Evolutionary conservation across 1,140 invertebrate genomes (phyloP).

Genomic region (Homarus americanus): DNA sequence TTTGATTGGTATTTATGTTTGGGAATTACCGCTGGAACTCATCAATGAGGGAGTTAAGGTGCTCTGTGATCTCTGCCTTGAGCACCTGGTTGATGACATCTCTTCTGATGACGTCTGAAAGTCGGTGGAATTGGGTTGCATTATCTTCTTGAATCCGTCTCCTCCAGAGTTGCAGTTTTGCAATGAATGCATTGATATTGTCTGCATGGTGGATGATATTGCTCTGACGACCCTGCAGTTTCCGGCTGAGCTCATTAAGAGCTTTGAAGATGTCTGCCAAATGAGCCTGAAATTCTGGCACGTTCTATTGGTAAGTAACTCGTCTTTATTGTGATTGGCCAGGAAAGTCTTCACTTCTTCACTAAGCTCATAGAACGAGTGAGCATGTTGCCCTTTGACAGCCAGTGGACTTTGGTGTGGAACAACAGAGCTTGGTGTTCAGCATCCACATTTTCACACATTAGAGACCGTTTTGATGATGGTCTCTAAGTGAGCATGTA

Average conservation of each 20-base stretch:
- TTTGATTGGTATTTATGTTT: no score
- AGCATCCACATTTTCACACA: background rate
- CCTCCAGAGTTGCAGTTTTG: conserved; percentile 34
- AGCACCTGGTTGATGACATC: conserved; percentile 10
- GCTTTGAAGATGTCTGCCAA: background rate
- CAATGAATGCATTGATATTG: conserved; percentile 31
- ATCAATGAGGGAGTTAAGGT: conserved; percentile 22
- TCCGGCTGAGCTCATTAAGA: background rate
- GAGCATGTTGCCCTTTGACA: background rate
- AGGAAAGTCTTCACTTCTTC: background rate
- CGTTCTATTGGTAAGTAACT: background rate
- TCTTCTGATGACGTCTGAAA: background rate
- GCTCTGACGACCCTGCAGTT: background rate
- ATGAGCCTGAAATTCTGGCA: background rate
- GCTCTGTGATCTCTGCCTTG: conserved; percentile 1
- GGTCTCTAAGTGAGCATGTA: background rate
- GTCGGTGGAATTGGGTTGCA: background rate
- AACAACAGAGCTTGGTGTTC: background rate
- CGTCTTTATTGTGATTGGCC: background rate
- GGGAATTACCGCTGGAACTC: background rate
- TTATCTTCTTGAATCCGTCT: conserved; percentile 27
- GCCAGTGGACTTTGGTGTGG: background rate
- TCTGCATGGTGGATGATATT: conserved; percentile 10
- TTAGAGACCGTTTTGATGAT: background rate
- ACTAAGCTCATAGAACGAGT: background rate